These are phyloP conservation scores for Tribolium castaneum DNA, from an alignment of 1,140 invertebrate genomes.

Conservation along the genomic window DNA sequence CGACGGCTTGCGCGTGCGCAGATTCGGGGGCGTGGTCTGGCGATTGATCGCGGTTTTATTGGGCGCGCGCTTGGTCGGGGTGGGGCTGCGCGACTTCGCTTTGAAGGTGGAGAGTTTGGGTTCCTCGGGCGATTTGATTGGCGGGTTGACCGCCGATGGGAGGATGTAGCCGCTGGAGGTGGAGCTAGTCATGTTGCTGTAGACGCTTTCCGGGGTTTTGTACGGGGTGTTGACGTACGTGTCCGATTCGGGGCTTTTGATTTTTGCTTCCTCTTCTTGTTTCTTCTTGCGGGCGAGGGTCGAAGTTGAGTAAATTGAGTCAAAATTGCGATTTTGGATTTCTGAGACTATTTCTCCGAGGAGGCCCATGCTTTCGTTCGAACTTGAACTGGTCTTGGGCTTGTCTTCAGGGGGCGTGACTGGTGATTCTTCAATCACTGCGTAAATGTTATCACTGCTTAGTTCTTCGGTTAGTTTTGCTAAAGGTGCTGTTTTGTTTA, in stretches of 20 bases:
- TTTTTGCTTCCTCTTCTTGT: constrained; percentile 63
- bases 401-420: constrained; percentile 62
- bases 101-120: constrained; percentile 52
- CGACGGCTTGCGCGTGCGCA: constrained; percentile 63
- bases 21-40: constrained; percentile 66
- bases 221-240: constrained; percentile 70
- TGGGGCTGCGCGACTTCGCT: constrained; percentile 52
- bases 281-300: constrained; percentile 74
- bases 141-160: constrained; percentile 75
- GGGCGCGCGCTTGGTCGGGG: constrained; percentile 59
- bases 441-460: constrained; percentile 82
- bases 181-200: constrained; percentile 71
- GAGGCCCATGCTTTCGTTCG: constrained; percentile 74
- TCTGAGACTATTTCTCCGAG: constrained; percentile 87
- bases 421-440: constrained; percentile 83
- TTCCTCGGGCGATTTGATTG: constrained; percentile 55
- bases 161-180: constrained; percentile 80
- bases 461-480: constrained; percentile 73
- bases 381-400: constrained; percentile 63
- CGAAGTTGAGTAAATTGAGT: constrained; percentile 86
- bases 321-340: constrained; percentile 84
- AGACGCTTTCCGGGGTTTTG: constrained; percentile 71
- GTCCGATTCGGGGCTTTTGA: constrained; percentile 62
- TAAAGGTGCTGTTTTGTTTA: constrained; percentile 72
- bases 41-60: constrained; percentile 64